Base-by-base conservation (phyloP, 2,888 invertebrate species). In the Diplazon laetatorius region DNA sequence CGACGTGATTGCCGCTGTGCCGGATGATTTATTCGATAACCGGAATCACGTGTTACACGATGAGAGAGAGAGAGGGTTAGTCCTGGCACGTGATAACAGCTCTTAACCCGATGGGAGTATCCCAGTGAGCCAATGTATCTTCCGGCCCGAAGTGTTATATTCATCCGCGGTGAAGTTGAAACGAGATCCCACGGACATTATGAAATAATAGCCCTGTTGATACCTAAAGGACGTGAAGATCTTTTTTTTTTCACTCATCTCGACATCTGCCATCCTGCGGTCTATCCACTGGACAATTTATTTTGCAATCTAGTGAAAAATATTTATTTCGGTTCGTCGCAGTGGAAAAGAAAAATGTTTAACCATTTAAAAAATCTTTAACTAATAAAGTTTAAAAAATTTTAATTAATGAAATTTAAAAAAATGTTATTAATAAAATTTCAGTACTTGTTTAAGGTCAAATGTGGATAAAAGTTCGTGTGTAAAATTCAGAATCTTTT, bases 21-120 rank as follows among this genome's bases (percentile, higher is more conserved):
- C n/a, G 69, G 50, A 30, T 30, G 63, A 73, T 77, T 77, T 69
- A 69, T 77, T 63, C 22, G 39, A 68, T 25, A 73, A 52, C 73
- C 63, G 35, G 39, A 77, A 57, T 57, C 73, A 5, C 37, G 25
- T 39, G 50, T 16, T 65, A 6, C 6, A 30, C 6, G n/a, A n/a
- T n/a, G n/a, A n/a, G n/a, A 52, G 46, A 18, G 46, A 39, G 55
- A 14, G 46, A 18, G 22, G 55, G 39, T 66, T 69, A 44, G 68
- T 16, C 44, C 16, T 2, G 42, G 57, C 63, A 50, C 59, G 37
- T 10, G 37, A 48, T 52, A 62, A 18, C 62, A 20, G 8, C 66
- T 66, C 46, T 69, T 55, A 52, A 59, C 50, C 59, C 59, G 65
- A 59, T 50, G 63, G 68, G 69, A 35, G 59, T 69, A 73, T 69